Conservation (phyloP, 2,113 vertebrate genomes). For the Pterocles orientalis region DNA sequence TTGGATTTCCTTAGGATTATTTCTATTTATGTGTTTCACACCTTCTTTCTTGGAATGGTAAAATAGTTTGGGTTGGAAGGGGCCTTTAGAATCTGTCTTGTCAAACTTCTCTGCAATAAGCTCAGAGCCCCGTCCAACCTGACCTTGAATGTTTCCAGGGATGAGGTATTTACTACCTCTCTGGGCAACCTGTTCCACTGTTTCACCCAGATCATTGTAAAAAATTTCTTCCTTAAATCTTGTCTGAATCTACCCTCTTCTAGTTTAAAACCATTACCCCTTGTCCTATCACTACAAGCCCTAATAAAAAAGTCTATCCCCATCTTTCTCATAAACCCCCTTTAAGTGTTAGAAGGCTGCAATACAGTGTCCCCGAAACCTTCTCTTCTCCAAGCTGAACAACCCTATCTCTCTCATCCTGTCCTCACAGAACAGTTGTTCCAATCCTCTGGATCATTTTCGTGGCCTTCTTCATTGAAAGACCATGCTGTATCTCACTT, state of each 20-base stretch:
- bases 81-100: not conserved
- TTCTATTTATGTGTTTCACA: not conserved
- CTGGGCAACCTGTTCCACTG: not conserved
- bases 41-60: not conserved
- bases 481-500: not conserved
- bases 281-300: not conserved
- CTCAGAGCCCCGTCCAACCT: not conserved
- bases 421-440: not conserved
- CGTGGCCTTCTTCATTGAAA: not conserved
- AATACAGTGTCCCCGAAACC: not conserved
- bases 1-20: not conserved
- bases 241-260: not conserved
- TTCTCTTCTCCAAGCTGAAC: not conserved
- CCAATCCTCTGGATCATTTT: not conserved
- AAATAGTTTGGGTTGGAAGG: not conserved
- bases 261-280: not conserved
- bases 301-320: not conserved
- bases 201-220: accelerated
- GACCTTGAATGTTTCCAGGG: not conserved
- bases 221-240: not conserved
- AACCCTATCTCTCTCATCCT: not conserved
- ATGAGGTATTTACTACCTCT: too few relatives aligned
- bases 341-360: not conserved
- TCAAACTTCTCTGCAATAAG: not conserved
- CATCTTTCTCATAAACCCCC: not conserved